Evolutionary conservation across 2,888 invertebrate species (phyloP).

Genomic region (Hanleya hanleyi): DNA sequence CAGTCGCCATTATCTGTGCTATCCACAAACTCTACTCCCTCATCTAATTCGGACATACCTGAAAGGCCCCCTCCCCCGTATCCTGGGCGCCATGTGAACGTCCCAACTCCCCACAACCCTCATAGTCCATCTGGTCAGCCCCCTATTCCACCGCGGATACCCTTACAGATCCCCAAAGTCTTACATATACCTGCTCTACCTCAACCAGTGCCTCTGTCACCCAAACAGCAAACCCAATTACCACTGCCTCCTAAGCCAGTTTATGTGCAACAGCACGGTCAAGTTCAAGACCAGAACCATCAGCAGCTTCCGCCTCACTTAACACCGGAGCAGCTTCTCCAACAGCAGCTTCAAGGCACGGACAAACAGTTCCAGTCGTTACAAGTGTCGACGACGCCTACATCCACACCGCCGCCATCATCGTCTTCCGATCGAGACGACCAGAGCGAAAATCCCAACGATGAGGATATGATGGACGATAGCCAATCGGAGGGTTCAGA

Average conservation of each 20-base stretch:
- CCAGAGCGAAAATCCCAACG: slow-evolving; percentile 6
- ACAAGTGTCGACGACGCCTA: background rate
- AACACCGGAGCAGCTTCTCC: background rate
- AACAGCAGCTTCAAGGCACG: background rate
- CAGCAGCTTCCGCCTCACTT: slow-evolving; percentile 9
- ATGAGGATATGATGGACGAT: slow-evolving; percentile 1
- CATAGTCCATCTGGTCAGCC: slow-evolving; percentile 37
- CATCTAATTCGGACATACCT: slow-evolving; percentile 70
- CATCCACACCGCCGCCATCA: slow-evolving; percentile 6
- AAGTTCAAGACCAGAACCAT: slow-evolving; percentile 14
- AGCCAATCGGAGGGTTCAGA: slow-evolving; percentile 28
- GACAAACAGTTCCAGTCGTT: background rate
- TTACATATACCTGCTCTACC: slow-evolving; percentile 34
- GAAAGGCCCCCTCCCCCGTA: slow-evolving; percentile 72
- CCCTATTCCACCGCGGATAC: slow-evolving; percentile 59
- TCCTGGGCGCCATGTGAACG: slow-evolving; percentile 45
- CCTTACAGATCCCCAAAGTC: slow-evolving; percentile 39
- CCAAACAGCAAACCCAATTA: slow-evolving; percentile 17
- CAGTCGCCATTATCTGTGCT: slow-evolving; percentile 72
- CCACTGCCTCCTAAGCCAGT: slow-evolving; percentile 3
- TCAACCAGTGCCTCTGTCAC: slow-evolving; percentile 16
- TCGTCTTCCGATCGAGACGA: slow-evolving; percentile 6
- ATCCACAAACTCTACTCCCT: slow-evolving; percentile 70
- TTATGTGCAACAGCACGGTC: background rate
- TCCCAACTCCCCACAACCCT: slow-evolving; percentile 13